Evolutionary conservation across 2,888 invertebrate species (phyloP).

Genomic region (Poecilus cupreus): DNA sequence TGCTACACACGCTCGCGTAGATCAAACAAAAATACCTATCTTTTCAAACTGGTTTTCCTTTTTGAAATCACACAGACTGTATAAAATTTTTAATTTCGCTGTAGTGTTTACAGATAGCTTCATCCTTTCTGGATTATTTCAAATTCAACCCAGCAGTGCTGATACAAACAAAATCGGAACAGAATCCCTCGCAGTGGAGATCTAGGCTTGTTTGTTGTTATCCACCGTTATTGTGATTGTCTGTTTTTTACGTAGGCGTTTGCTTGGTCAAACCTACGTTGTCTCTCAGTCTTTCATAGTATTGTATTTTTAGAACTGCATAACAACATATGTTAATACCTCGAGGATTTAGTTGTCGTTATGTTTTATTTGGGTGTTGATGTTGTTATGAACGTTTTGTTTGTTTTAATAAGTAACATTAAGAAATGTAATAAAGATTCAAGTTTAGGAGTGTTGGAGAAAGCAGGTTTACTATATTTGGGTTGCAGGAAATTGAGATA

Average conservation of each 20-base stretch:
- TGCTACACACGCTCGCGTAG: background rate
- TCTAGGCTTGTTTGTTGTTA: conserved; percentile 11
- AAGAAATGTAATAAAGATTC: background rate
- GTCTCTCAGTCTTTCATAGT: background rate
- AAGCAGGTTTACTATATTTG: background rate
- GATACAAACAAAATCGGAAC: conserved; percentile 19
- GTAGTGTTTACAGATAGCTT: background rate
- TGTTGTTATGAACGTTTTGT: background rate
- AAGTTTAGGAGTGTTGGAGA: background rate
- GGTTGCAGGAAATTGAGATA: background rate
- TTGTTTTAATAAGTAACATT: background rate
- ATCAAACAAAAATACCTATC: background rate
- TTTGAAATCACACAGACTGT: too few species aligned
- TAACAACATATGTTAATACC: conserved; percentile 14
- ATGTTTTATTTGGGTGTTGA: conserved; percentile 1
- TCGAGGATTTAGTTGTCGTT: background rate
- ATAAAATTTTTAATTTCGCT: background rate
- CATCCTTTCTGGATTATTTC: conserved; percentile 10
- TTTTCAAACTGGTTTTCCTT: background rate
- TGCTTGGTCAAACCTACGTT: conserved; percentile 36
- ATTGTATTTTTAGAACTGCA: conserved; percentile 15
- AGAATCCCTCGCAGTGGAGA: background rate
- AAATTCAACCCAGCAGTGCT: conserved; percentile 5
- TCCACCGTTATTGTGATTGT: conserved; percentile 38
- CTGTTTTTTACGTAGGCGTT: conserved; percentile 16